Evolutionary conservation across 2,797 vertebrate genomes (phyloP), one percentile per base, ranked within the genome.

Genomic region (Bufotes viridis): DNA sequence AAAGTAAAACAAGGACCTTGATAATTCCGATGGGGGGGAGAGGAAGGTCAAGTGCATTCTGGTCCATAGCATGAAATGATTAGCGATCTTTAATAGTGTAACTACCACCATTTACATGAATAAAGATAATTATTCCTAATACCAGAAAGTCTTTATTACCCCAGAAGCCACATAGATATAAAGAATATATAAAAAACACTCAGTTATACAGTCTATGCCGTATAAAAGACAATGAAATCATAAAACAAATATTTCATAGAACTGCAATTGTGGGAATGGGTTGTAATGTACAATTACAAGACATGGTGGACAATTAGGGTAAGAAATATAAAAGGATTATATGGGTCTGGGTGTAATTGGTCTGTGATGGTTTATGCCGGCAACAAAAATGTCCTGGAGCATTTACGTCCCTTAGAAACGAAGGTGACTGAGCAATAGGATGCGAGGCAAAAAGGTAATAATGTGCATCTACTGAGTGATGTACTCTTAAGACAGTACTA

Each of bases 1-100:
- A 60, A 79, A 60, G 61, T 80, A 84, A 88, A 82, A 88, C 51
- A 60, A 67, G 87, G 79, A 84, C 87, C 81, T 88, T 84, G 72
- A 78, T 87, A 63, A 42, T 9, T 82, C 67, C 22, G 18, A 18
- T 26, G 72, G 72, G 57, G 72, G 72, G 57, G 58, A 69, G 14
- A 61, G 49, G 87, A 88, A 79, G 75, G 87, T 87, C 81, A 79
- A 70, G 82, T 20, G 82, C 63, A 84, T 72, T 79, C 55, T 81
- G 79, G 79, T 22, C 69, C 55, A 65, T 87, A 87, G 65, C 74
- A 5, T 63, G 67, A 34, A 81, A 79, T 75, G 29, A 87, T 81
- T 87, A 87, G 79, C 7, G 14, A 75, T 75, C 34, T 53, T 87
- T 87, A 87, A 81, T 57, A 72, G 78, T 49, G 78, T 87, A 70